These are phyloP conservation scores for Leptinotarsa peninsularis DNA, from an alignment of 2,888 invertebrate genomes.

Conservation along the genomic window DNA sequence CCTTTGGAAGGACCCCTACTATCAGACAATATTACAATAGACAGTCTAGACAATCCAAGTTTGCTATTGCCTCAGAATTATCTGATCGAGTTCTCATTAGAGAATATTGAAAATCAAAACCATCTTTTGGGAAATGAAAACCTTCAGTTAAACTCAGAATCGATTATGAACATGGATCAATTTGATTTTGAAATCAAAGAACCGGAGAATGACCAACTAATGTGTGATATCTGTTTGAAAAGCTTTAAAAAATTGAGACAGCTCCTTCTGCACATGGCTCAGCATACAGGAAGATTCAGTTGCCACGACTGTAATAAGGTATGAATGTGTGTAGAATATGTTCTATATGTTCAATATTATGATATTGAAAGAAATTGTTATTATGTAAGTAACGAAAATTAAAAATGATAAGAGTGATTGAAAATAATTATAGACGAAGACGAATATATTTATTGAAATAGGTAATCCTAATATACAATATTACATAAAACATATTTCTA, in stretches of 20 bases:
- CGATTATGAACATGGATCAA: slow-evolving; percentile 54
- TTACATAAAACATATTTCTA: too few species aligned
- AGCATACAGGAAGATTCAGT: slow-evolving; percentile 68
- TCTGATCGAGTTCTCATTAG: slow-evolving; percentile 51
- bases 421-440: too few species aligned
- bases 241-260: slow-evolving; percentile 54
- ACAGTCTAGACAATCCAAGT: slow-evolving; percentile 59
- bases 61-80: slow-evolving; percentile 54
- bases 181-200: slow-evolving; percentile 59
- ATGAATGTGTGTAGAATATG: neutral
- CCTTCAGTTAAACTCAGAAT: slow-evolving; percentile 57
- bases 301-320: slow-evolving; percentile 66
- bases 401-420: too few species aligned
- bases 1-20: slow-evolving; percentile 59
- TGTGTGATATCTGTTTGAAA: slow-evolving; percentile 63
- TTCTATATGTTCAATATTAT: slow-evolving; percentile 22
- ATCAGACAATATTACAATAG: slow-evolving; percentile 56
- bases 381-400: neutral
- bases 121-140: slow-evolving; percentile 52
- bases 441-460: too few species aligned
- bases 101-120: slow-evolving; percentile 48
- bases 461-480: too few species aligned
- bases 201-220: slow-evolving; percentile 50
- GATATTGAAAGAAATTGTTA: slow-evolving; percentile 26
- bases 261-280: slow-evolving; percentile 65